Base-by-base conservation (phyloP, 2,888 invertebrate genomes). In the Sipha maydis region DNA sequence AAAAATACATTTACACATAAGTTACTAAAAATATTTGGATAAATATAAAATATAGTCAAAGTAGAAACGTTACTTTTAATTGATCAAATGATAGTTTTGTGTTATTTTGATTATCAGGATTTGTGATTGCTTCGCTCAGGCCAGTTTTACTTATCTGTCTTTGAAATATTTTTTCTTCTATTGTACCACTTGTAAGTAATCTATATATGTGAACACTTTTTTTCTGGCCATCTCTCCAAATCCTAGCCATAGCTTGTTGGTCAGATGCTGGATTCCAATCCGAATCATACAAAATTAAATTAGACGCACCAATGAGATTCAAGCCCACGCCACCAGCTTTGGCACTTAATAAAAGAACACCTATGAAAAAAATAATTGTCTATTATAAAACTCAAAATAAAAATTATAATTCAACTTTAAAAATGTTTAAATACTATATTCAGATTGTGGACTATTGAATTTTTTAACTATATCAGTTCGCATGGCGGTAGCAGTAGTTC, bases 241-340 rank as follows among this genome's bases (percentile, higher is more conserved):
- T 94, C 84, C 95, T 92, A 28, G 93, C 92, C 93, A 93, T 93
- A 28, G 93, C 93, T 91, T 93, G 93, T 71, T 94, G 92, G 92
- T 95, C 95, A 89, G 94, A 94, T 9, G 95, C 95, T 34, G 95
- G 95, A 92, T 95, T 95, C 95, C 95, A 95, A 91, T 95, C 95
- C 69, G 94, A 94, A 91, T 95, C 95, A 91, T 94, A 95, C 28
- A 95, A 92, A 61, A 95, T 92, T 69, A 95, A 92, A 82, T 95
- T 92, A 4, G 95, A 95, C 5, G 95, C 95, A n/a, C 95, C 95
- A 83, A 93, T 93, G 90, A 95, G 92, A 92, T 95, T 95, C 67
- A 95, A 92, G 0, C 95, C 95, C 19, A 94, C 93, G 28, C 95
- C 95, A 1, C 95, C 95, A 71, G 95, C 95, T 91, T 95, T 95